These are phyloP conservation scores for Drosophila phalerata DNA, from an alignment of 2,888 invertebrate species.

Conservation along the genomic window DNA sequence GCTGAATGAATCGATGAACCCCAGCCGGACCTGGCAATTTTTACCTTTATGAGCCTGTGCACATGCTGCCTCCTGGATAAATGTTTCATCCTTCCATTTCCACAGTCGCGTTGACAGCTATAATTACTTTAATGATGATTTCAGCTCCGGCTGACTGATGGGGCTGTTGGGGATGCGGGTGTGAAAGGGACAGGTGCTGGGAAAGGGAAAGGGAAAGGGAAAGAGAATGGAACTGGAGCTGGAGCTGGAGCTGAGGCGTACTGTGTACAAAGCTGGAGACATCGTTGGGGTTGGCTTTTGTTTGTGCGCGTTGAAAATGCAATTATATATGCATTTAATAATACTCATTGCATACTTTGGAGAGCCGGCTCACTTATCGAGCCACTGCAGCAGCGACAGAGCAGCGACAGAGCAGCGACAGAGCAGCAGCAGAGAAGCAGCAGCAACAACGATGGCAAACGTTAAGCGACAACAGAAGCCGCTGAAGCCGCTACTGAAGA, in stretches of 20 bases:
- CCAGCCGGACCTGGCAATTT: conserved; percentile 5
- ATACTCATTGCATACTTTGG: conserved; percentile 61
- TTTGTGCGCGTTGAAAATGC: conserved; percentile 71
- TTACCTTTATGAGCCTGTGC: conserved; percentile 40
- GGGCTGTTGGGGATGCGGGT: neutral
- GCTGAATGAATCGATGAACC: neutral
- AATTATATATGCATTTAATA: conserved; percentile 69
- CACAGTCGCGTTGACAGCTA: conserved; percentile 58
- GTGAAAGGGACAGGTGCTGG: neutral
- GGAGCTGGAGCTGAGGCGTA: neutral
- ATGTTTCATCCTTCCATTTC: conserved; percentile 35
- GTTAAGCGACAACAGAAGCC: conserved; percentile 4
- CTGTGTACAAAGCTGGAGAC: conserved; percentile 4
- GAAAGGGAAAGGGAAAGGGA: too few species aligned
- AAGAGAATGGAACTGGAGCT: too few species aligned
- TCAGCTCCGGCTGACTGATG: conserved; percentile 44
- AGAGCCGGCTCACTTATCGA: conserved; percentile 49
- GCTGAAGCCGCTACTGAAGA: conserved; percentile 44
- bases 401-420: too few species aligned
- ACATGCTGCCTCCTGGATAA: conserved; percentile 16
- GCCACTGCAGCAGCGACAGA: conserved; percentile 20
- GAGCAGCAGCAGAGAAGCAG: too few species aligned
- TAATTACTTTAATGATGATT: conserved; percentile 76
- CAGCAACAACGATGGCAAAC: neutral
- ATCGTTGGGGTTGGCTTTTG: conserved; percentile 51